Base-by-base conservation (phyloP, 2,888 invertebrate species). In the Aricia artaxerxes region DNA sequence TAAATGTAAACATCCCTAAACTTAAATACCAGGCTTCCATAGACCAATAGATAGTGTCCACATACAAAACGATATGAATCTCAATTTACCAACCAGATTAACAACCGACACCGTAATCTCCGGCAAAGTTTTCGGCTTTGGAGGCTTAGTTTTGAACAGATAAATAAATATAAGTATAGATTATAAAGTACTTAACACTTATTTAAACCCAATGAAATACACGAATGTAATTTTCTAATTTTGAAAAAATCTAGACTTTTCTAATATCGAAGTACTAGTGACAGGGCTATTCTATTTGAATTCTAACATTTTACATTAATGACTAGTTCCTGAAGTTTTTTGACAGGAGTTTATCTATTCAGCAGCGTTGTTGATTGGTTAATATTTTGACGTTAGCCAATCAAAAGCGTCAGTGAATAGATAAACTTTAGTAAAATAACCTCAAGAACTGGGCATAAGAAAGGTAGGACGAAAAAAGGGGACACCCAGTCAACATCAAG, bases 41-140 rank as follows among this genome's bases (percentile, higher is more conserved):
- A 87, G 87, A 87, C 87, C 87, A 86, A 83, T 83, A 84, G 82
- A 79, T 84, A 81, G 83, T 84, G 88, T 89, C 82, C 84, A 88
- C 86, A 86, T 87, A 88, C 89, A 87, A 78, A 86, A 86, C 84
- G 85, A 24, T 87, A 87, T 86, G 82, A 81, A 87, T 86, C 86
- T 85, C 84, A 88, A 89, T 85, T 88, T 94, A 94, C 94, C 91
- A 94, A 94, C 94, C 94, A 94, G 93, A 87, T 94, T 93, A 87
- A 94, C 94, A 89, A 94, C 94, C 86, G 94, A 94, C 90, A 94
- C 94, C 90, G 94, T 94, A 82, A 94, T 93, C 87, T 89, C 94
- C 84, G 94, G 93, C 85, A 93, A 91, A 82, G 93, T 90, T 92
- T 93, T 93, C 83, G 94, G 93, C 90, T 93, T 92, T 85, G 93